A percentile compares a stretch with the other conserved stretches of the same genome.
phyloP scores from a whole-genome alignment of 37 sponge, comb jelly and placozoan genomes.

The Cladorhizidae sp. region DNA sequence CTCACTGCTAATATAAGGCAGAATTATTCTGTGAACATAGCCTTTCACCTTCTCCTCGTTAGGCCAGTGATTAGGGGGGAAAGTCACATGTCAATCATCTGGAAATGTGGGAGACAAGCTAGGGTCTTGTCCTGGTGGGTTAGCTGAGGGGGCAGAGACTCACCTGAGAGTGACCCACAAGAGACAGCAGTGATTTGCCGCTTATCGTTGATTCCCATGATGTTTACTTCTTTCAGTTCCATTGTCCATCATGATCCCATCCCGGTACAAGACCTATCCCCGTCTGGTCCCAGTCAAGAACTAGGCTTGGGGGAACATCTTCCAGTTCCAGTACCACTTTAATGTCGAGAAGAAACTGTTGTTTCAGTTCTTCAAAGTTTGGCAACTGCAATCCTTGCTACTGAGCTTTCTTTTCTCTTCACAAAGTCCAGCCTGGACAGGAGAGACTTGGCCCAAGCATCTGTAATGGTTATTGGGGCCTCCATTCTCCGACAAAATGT shows the following conservation, averaged over 20 bases:
- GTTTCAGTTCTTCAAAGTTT: background rate
- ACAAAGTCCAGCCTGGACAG: too few relatives aligned
- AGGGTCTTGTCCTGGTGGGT: background rate
- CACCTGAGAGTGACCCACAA: background rate
- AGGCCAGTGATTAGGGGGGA: background rate
- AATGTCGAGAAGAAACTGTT: background rate
- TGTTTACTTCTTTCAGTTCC: too few relatives aligned
- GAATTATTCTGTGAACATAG: too few relatives aligned
- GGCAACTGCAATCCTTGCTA: too few relatives aligned
- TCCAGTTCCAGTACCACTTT: background rate
- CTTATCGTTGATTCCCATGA: background rate
- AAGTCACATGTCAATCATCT: background rate
- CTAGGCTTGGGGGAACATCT: background rate
- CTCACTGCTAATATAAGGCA: too few relatives aligned
- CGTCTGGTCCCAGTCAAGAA: conserved; percentile 14
- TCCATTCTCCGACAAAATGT: too few relatives aligned
- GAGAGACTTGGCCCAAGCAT: too few relatives aligned
- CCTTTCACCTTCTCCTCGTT: background rate
- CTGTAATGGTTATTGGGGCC: too few relatives aligned
- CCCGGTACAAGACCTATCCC: too few relatives aligned
- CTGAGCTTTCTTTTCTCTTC: too few relatives aligned
- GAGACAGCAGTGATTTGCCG: conserved; percentile 3
- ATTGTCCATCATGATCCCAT: too few relatives aligned
- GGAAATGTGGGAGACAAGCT: background rate
- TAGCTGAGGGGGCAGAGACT: conserved; percentile 7